phyloP scores from a whole-genome alignment of 2,113 vertebrate species.

The Hippocampus zosterae region DNA sequence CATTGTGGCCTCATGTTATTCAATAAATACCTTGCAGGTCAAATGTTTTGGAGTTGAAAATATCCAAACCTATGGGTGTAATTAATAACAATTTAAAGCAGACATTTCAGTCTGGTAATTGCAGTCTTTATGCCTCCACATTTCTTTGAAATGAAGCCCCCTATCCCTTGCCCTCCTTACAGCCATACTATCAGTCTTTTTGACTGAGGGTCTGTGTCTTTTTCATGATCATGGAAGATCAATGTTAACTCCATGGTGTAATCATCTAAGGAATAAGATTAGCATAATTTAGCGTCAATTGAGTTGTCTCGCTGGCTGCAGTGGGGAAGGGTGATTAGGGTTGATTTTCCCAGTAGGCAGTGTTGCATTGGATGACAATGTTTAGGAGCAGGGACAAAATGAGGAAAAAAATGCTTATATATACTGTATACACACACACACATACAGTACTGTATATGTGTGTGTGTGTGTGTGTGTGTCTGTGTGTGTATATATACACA shows the following conservation, averaged over 20 bases:
- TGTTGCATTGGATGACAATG: constrained; percentile 40
- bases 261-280: constrained; percentile 75
- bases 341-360: constrained; percentile 70
- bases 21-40: no score
- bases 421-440: no score
- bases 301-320: constrained; percentile 66
- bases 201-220: constrained; percentile 59
- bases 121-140: constrained; percentile 11
- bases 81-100: constrained; percentile 10
- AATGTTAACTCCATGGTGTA: constrained; percentile 70
- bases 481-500: no score
- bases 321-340: constrained; percentile 52
- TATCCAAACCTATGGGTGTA: no score
- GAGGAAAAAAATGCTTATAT: background rate
- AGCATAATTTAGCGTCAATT: constrained; percentile 72
- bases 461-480: no score
- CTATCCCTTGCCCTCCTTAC: background rate
- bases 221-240: constrained; percentile 73
- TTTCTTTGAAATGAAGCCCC: constrained; percentile 19
- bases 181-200: constrained; percentile 50
- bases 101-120: background rate
- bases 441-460: no score
- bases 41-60: no score
- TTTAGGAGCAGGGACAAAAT: constrained; percentile 8
- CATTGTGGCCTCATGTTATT: no score